Evolutionary conservation across 2,113 vertebrate genomes (phyloP), one percentile per base, ranked within the genome.

Genomic region (Oryzias melastigma): DNA sequence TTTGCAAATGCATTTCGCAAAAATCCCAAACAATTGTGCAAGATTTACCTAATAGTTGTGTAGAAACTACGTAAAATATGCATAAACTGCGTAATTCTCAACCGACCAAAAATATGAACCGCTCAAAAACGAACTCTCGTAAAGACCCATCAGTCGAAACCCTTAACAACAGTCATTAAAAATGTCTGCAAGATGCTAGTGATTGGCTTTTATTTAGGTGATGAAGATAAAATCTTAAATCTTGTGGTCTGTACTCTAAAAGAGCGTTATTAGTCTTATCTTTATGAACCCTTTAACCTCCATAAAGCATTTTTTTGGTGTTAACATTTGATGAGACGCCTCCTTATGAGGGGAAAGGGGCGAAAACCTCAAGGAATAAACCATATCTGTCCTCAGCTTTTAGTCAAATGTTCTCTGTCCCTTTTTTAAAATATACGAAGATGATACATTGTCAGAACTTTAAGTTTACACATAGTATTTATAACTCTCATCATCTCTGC

Each of bases 251-350:
- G 1, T 15, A 51, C 56, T 40, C 25, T 24, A 53, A 24, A 68
- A 54, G 16, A 52, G 18, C 7, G 24, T 50, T 29, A 24, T 65
- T 13, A 4, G 0, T 48, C 14, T 24, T 40, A 27, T 22, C 0
- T 0, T 35, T 17, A 55, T 24, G 13, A 67, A 46, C 17, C 16
- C 51, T 63, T 52, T 52, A 67, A 64, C 44, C 73, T 56, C 45
- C 53, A 43, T 59, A 73, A 41, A 58, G 42, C 49, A 15, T 17
- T 16, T 41, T 75, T 68, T 50, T 64, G 46, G 58, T 52, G 20
- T 81, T 57, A 62, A 75, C 43, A 62, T 72, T 65, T 70, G 44
- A 66, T 56, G 22, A 67, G 51, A 35, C 4, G 50, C 41, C 42
- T 63, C 46, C 56, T 43, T 20, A 52, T 1, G 29, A 72, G 48